phyloP scores from a whole-genome alignment of 1,140 invertebrate species.

The Adoxophyes honmai region DNA sequence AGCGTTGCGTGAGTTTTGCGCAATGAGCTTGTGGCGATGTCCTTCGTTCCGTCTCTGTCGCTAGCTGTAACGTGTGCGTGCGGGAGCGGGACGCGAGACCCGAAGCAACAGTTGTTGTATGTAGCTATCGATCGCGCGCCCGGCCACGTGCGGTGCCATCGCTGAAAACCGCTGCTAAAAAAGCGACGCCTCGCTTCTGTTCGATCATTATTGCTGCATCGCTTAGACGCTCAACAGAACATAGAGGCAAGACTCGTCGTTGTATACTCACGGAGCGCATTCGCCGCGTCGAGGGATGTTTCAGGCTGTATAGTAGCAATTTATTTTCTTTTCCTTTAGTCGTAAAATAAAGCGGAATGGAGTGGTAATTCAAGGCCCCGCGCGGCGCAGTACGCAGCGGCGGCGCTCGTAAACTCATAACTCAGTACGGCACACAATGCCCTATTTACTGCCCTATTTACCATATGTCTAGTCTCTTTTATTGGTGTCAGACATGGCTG shows the following conservation, averaged over 20 bases:
- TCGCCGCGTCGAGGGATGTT: background rate
- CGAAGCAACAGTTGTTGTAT: constrained; percentile 69
- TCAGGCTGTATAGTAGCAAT: constrained; percentile 30
- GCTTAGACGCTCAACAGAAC: background rate
- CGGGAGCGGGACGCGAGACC: constrained; percentile 35
- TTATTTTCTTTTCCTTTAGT: constrained; percentile 39
- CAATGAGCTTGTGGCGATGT: constrained; percentile 51
- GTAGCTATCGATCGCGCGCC: constrained; percentile 53
- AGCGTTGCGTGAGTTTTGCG: constrained; percentile 55
- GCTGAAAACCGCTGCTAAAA: constrained; percentile 25
- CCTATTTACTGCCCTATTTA: background rate
- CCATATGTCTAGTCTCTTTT: too few relatives aligned
- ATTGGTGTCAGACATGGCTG: too few relatives aligned
- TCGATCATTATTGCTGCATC: constrained; percentile 25
- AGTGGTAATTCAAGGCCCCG: constrained; percentile 10
- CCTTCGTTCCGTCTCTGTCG: constrained; percentile 39
- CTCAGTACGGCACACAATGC: background rate
- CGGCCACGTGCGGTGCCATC: constrained; percentile 58
- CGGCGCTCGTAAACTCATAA: background rate
- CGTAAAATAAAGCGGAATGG: constrained; percentile 44
- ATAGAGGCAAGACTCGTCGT: background rate
- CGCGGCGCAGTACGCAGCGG: constrained; percentile 6
- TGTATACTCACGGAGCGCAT: background rate
- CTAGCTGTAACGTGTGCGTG: constrained; percentile 16
- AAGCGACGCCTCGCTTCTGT: constrained; percentile 19